A percentile compares a stretch with the other conserved stretches of the same genome.
These are phyloP conservation scores for Apogon hyalosoma DNA, from an alignment of 2,797 vertebrate genomes.

Conservation along the genomic window DNA sequence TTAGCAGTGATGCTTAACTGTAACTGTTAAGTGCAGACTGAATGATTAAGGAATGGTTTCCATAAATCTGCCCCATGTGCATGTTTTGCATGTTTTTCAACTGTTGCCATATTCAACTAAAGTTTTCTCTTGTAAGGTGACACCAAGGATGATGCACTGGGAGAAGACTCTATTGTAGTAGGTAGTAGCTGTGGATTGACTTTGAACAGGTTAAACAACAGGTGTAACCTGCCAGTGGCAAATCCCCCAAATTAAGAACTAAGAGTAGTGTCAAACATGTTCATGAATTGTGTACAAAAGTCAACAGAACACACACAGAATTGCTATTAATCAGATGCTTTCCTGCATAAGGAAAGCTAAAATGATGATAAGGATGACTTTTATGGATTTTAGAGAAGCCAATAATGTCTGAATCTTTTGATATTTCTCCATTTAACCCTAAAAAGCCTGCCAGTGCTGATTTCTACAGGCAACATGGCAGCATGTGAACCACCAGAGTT, in stretches of 20 bases:
- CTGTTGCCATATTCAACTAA: slow-evolving; percentile 2
- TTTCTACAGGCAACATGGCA: background rate
- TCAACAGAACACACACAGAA: too few species aligned
- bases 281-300: too few species aligned
- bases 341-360: too few species aligned
- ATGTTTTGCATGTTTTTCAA: background rate
- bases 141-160: slow-evolving; percentile 1
- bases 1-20: too few species aligned
- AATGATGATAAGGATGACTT: too few species aligned
- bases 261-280: too few species aligned
- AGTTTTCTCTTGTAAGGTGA: slow-evolving; percentile 18
- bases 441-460: too few species aligned
- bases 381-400: too few species aligned
- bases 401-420: background rate
- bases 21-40: background rate
- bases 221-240: background rate
- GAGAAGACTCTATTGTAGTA: background rate
- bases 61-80: background rate
- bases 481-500: background rate
- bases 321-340: too few species aligned
- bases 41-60: background rate
- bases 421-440: background rate
- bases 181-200: background rate
- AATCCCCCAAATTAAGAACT: too few species aligned
- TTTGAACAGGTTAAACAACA: slow-evolving; percentile 35